Percentiles rank a stretch among this genome's conserved stretches.
These are phyloP conservation scores for Sternotherus odoratus DNA, from an alignment of 2,797 vertebrate species.

Conservation along the genomic window DNA sequence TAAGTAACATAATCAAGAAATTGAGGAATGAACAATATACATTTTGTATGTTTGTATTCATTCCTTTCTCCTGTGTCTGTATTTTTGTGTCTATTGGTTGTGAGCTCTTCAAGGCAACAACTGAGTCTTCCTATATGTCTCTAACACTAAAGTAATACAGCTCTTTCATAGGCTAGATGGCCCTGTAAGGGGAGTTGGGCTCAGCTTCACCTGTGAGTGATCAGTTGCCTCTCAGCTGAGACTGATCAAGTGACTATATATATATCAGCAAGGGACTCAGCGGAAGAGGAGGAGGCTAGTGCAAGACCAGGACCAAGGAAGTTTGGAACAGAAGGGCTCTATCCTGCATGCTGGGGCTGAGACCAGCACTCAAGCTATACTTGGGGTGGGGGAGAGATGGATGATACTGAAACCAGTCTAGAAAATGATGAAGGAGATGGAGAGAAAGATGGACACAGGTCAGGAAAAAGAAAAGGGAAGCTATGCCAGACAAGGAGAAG, in stretches of 20 bases:
- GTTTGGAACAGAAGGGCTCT: not conserved
- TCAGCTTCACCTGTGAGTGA: not conserved
- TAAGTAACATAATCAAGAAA: accelerated
- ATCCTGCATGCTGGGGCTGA: not conserved
- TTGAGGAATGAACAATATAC: not conserved
- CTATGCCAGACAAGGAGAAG: not conserved
- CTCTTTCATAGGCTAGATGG: not conserved
- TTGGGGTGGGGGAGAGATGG: not conserved
- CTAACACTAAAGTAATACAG: not conserved
- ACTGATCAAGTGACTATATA: not conserved
- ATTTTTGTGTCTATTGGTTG: not conserved
- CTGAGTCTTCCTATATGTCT: not conserved
- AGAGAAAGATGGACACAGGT: not conserved
- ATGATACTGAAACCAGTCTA: not conserved
- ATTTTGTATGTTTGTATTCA: not conserved
- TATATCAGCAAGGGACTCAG: not conserved
- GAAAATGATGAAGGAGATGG: not conserved
- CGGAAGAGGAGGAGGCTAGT: not conserved
- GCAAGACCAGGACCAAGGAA: not conserved
- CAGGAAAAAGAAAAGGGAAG: not conserved
- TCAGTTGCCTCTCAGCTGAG: not conserved
- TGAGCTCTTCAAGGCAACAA: not conserved
- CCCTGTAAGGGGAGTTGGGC: not conserved
- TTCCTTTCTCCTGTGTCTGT: not conserved
- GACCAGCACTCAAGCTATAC: not conserved